Base-by-base conservation (phyloP, 2,113 vertebrate genomes). In the Crotalus tigris region DNA sequence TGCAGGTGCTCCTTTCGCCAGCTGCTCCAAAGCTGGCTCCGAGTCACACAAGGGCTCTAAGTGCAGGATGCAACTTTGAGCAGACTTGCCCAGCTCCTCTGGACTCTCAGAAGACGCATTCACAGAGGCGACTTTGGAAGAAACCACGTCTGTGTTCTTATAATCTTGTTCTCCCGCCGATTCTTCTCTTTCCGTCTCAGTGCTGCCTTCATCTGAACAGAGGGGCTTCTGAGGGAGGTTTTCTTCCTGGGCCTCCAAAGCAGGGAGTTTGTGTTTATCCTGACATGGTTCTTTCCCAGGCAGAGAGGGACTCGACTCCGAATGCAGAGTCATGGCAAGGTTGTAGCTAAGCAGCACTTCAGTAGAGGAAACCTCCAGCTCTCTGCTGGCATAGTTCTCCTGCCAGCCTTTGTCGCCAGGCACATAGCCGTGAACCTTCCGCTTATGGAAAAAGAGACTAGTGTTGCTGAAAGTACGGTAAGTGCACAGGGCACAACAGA, bases 391-490 rank as follows among this genome's bases (percentile, higher is more conserved):
- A 0, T 98, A 98, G 93, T 97, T 98, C 89, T 99, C 98, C 91
- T 99, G 97, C 99, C 99, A 99, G 4, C 95, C 97, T 94, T 98
- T 98, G 95, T 99, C 99, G 0, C 99, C 99, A 0, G 99, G 99
- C 46, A 99, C 57, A 0, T 99, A 99, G 26, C 99, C 99, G 0
- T 99, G 99, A 89, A 96, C 95, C 96, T 99, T 99, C 85, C 98
- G 98, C 97, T 99, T 99, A 96, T 99, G 99, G 95, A 99, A 98
- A 96, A 99, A 99, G 69, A 99, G 98, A 75, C 99, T 98, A 88
- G 99, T 98, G 94, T 98, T 99, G 95, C 99, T 99, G 97, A 99
- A 99, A 0, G 99, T 99, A 19, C 97, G 97, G 94, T 99, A 99
- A 0, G 97, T 91, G 89, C 99, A 99, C 54, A 99, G 98, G 2